Percentiles rank a stretch among this genome's conserved stretches.
These are phyloP conservation scores for Tachina grossa DNA, from an alignment of 2,888 invertebrate genomes.

Conservation along the genomic window DNA sequence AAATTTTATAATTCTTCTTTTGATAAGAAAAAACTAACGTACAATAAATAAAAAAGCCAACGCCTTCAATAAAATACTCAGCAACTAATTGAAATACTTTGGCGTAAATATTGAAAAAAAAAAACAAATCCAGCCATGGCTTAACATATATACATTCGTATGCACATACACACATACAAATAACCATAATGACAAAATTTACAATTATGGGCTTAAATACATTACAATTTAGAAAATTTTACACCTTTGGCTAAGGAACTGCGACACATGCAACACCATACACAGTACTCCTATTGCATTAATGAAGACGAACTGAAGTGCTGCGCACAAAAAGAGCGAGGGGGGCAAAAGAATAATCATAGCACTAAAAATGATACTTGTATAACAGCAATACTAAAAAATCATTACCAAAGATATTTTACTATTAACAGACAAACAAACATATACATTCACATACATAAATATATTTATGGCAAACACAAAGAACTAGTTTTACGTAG, in stretches of 20 bases:
- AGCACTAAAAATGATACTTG: conserved; percentile 64
- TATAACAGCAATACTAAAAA: conserved; percentile 70
- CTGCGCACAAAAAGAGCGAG: not conserved
- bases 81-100: conserved; percentile 66
- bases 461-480: conserved; percentile 1
- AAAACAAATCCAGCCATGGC: conserved; percentile 13
- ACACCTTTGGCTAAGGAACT: conserved; percentile 50
- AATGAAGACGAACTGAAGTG: conserved; percentile 30
- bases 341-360: conserved; percentile 55
- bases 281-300: not conserved
- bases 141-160: conserved; percentile 9
- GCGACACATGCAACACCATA: conserved; percentile 5
- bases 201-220: conserved; percentile 66
- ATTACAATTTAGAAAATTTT: conserved; percentile 62
- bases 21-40: not conserved
- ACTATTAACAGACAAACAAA: conserved; percentile 53
- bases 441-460: not conserved
- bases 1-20: conserved; percentile 54
- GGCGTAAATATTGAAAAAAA: conserved; percentile 5
- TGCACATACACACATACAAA: not conserved
- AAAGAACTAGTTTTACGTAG: conserved; percentile 21
- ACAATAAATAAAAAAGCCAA: conserved; percentile 41
- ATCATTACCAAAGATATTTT: conserved; percentile 72
- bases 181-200: conserved; percentile 68
- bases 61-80: conserved; percentile 59